These are phyloP conservation scores for Sorex maritimensis DNA, from an alignment of 2,797 vertebrate species.

Conservation along the genomic window DNA sequence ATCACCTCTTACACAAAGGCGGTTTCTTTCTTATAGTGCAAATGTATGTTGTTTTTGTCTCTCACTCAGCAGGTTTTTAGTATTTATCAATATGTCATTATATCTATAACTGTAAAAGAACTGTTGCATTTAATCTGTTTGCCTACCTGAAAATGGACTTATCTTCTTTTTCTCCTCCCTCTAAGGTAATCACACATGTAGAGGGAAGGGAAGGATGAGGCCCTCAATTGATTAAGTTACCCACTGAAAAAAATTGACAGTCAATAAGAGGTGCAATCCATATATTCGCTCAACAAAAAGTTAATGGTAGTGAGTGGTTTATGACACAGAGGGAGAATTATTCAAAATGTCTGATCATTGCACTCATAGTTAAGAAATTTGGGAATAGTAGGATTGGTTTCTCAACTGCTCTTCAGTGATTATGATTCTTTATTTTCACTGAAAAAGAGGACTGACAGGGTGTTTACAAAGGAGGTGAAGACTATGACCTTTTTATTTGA, in stretches of 20 bases:
- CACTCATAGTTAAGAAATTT: slow-evolving; percentile 29
- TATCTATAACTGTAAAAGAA: background rate
- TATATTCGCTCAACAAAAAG: too few species aligned
- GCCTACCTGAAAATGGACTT: too few species aligned
- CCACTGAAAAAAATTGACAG: too few species aligned
- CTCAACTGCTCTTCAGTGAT: slow-evolving; percentile 3
- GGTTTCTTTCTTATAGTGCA: background rate
- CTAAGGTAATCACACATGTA: too few species aligned
- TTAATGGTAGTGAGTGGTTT: too few species aligned
- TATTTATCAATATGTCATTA: background rate
- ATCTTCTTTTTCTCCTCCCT: too few species aligned
- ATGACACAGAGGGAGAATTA: too few species aligned
- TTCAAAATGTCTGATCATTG: background rate
- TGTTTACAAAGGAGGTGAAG: slow-evolving; percentile 25
- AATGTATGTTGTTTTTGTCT: slow-evolving; percentile 4
- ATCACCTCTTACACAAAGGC: background rate
- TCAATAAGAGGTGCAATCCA: too few species aligned
- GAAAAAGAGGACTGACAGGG: background rate
- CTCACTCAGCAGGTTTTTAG: background rate
- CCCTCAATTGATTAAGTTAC: too few species aligned
- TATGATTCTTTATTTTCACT: background rate
- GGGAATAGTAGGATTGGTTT: background rate
- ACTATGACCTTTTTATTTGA: background rate
- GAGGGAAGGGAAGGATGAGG: too few species aligned
- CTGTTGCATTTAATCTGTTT: too few species aligned